Evolutionary conservation across 1,140 invertebrate genomes (phyloP).

Genomic region (Thereuonema tuberculata): DNA sequence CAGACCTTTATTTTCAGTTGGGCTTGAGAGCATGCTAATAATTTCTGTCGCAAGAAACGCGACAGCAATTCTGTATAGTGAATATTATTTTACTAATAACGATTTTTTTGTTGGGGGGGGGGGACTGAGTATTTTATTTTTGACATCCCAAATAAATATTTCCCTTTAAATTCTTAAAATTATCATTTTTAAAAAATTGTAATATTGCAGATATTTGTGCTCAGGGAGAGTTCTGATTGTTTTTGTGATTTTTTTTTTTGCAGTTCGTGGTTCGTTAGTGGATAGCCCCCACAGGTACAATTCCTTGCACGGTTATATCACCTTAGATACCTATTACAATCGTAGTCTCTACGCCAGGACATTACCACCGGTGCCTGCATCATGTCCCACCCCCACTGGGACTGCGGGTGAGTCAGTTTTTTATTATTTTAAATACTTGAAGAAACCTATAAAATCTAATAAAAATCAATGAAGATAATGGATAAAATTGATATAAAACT

Average conservation of each 20-base stretch:
- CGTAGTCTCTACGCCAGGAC: constrained; percentile 27
- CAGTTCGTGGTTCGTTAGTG: constrained; percentile 28
- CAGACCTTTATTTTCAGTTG: no score
- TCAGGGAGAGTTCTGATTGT: neutral
- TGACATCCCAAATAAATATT: neutral
- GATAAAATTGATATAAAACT: no score
- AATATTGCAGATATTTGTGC: neutral
- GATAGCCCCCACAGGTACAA: constrained; percentile 29
- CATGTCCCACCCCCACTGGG: constrained; percentile 35
- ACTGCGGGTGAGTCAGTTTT: constrained; percentile 16
- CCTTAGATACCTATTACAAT: constrained; percentile 30
- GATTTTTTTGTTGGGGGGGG: neutral
- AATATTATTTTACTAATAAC: neutral
- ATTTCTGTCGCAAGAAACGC: no score
- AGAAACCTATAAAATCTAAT: no score
- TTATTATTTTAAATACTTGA: no score
- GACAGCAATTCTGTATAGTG: no score
- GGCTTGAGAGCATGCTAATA: no score
- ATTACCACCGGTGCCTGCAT: constrained; percentile 30
- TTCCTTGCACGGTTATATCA: constrained; percentile 26
- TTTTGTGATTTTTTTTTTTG: neutral
- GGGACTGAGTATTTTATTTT: neutral
- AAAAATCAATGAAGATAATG: no score
- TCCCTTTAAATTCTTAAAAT: neutral
- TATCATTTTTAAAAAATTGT: neutral